Evolutionary conservation across 1,140 invertebrate genomes (phyloP).

Genomic region (Panagrolaimus sp.): DNA sequence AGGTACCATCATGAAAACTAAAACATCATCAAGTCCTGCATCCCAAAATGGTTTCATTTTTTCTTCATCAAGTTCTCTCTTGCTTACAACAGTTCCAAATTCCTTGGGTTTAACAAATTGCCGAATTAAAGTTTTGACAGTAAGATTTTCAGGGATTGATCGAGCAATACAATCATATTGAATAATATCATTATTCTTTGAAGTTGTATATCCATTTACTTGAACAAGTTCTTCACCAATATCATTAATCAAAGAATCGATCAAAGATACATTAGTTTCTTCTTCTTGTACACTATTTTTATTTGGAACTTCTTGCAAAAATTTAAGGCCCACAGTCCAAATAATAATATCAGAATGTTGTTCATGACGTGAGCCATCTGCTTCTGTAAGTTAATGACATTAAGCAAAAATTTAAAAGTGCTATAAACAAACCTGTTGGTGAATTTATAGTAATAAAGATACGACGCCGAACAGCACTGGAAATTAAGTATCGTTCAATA

Average conservation of each 20-base stretch:
- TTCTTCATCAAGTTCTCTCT: slow-evolving; percentile 22
- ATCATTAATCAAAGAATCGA: slow-evolving; percentile 7
- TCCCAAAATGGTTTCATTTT: slow-evolving; percentile 28
- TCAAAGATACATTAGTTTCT: neutral
- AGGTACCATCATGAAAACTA: slow-evolving; percentile 1
- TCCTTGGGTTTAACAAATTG: slow-evolving; percentile 30
- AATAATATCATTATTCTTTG: neutral
- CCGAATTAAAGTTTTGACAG: slow-evolving; percentile 28
- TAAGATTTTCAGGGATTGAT: slow-evolving; percentile 35
- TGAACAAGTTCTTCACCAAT: neutral
- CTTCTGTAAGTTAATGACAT: neutral
- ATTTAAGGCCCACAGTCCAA: slow-evolving; percentile 28
- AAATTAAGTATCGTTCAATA: slow-evolving; percentile 10
- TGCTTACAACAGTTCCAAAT: slow-evolving; percentile 26
- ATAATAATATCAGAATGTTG: slow-evolving; percentile 33
- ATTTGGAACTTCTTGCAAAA: slow-evolving; percentile 20
- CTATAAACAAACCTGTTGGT: slow-evolving; percentile 1
- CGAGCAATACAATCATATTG: neutral
- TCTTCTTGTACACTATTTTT: neutral
- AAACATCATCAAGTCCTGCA: slow-evolving; percentile 10
- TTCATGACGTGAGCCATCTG: slow-evolving; percentile 29
- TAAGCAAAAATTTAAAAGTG: too few relatives aligned
- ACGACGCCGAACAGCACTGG: neutral
- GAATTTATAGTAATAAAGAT: slow-evolving; percentile 21
- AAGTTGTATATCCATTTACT: neutral